A percentile compares a stretch with the other conserved stretches of the same genome.
Conservation (phyloP, 2,797 vertebrate species). For the Neoniphon sammara region DNA sequence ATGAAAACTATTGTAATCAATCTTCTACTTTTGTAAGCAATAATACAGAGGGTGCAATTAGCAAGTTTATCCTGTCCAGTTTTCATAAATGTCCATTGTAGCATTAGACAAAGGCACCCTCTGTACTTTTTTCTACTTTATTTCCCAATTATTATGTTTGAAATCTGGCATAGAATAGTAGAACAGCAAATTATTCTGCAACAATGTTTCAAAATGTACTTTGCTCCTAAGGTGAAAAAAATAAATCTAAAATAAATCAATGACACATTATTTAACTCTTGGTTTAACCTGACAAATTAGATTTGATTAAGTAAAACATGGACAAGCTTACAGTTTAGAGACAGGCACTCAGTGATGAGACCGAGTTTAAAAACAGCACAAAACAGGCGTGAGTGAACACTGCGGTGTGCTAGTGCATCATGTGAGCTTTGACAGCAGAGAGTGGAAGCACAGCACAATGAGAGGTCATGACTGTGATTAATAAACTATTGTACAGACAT, state of each 20-base stretch:
- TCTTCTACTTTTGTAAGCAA: too few relatives aligned
- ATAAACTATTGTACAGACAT: conserved; percentile 23
- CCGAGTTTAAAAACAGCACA: conserved; percentile 28
- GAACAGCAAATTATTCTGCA: neutral
- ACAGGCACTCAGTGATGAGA: neutral
- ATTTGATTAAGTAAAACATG: conserved; percentile 7
- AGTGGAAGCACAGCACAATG: conserved; percentile 23
- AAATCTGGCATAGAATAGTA: neutral
- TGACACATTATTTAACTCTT: conserved; percentile 7
- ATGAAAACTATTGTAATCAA: too few relatives aligned
- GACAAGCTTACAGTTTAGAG: conserved; percentile 14
- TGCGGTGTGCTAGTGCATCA: neutral
- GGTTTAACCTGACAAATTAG: conserved; percentile 1
- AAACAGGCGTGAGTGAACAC: conserved; percentile 7
- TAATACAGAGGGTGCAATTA: neutral
- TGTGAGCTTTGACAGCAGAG: conserved; percentile 19
- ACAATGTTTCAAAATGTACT: neutral
- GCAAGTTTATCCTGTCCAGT: neutral
- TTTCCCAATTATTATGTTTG: neutral
- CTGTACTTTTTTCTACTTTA: neutral
- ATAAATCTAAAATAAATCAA: neutral
- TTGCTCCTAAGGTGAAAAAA: neutral
- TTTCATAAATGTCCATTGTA: neutral
- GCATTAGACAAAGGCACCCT: neutral
- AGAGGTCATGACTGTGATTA: conserved; percentile 28